Evolutionary conservation across 2,888 invertebrate species (phyloP), one percentile per base, ranked within the genome.

Genomic region (Gandaritis pyraliata): DNA sequence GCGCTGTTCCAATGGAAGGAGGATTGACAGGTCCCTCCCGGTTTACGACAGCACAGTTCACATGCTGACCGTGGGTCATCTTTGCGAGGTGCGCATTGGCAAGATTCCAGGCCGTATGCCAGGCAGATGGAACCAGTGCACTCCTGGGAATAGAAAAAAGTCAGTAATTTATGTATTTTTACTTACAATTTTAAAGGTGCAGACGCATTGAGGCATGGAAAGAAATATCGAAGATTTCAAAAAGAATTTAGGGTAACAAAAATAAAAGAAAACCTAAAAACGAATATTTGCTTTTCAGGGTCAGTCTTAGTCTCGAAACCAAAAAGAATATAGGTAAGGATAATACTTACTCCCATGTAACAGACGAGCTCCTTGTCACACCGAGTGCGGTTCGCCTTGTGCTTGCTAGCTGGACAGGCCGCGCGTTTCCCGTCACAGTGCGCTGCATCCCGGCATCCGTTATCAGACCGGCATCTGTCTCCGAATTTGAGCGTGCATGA

Each of bases 41-140:
- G 96, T 69, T 95, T 77, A 80, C 97, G 96, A 84, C 98, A 98
- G 86, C 98, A 98, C 67, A 98, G 93, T 88, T 98, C 97, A 86
- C 98, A 98, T 0, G 97, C 96, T 73, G 98, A 97, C 33, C 96
- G 97, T 68, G 96, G 94, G 74, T 98, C 97, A 73, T 94, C 95
- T 51, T 95, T 94, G 38, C 95, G 95, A 6, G 97, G 95, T 72
- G 95, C 95, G 84, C 98, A 98, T 85, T 98, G 98, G 81, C 99
- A 99, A 39, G 98, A 98, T 88, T 98, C 97, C 86, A 99, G 94
- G 11, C 98, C 98, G 83, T 98, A 98, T 4, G 97, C 97, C 73
- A 98, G 93, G 91, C 99, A 99, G 81, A 99, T 98, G n/a, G 98
- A 98, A 0, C 98, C 98, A 0, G 98, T 98, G 82, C 99, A 99